Base-by-base conservation (phyloP, 2,797 vertebrate genomes). In the Zenarchopterus dispar region DNA sequence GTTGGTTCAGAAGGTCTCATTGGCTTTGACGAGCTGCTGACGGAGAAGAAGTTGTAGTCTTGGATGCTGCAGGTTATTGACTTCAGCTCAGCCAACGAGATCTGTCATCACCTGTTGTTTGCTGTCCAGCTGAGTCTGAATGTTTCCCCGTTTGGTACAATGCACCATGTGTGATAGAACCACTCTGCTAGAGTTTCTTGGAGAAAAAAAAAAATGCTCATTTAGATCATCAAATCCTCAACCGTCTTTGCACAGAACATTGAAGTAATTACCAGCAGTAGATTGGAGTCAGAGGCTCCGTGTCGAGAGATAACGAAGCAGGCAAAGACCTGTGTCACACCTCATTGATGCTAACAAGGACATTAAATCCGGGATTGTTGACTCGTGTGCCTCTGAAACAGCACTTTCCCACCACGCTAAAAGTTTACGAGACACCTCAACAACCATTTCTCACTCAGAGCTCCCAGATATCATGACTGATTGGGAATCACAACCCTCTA, bases 261-360 rank as follows among this genome's bases (percentile, higher is more conserved):
- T 55, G 62, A 66, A 33, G 69, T 78, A 78, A 86, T 86, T 82
- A 67, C 62, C 52, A 55, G 77, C 3, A 53, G 65, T 77, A 61
- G 78, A 56, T 36, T 36, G 71, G 50, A 48, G 73, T 79, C 31
- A 22, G 56, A 68, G 49, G 59, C 66, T 65, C 59, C 17, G 15
- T 23, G 72, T 66, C 16, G 41, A 28, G 62, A 73, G 79, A 73
- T 86, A 84, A 86, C 67, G 73, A 84, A 70, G 77, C 58, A 23
- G 61, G 75, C 59, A 73, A 73, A 70, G 61, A 51, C 64, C 66
- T 51, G 44, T 52, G 79, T 70, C 67, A 15, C 69, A 19, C 60
- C 58, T 68, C 65, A 80, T 72, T 73, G 71, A 73, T 54, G 73
- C 66, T 80, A 82, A 80, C 48, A 67, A 86, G 73, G 33, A 73